Evolutionary conservation across 2,113 vertebrate species (phyloP).

Genomic region (Apteryx owenii): DNA sequence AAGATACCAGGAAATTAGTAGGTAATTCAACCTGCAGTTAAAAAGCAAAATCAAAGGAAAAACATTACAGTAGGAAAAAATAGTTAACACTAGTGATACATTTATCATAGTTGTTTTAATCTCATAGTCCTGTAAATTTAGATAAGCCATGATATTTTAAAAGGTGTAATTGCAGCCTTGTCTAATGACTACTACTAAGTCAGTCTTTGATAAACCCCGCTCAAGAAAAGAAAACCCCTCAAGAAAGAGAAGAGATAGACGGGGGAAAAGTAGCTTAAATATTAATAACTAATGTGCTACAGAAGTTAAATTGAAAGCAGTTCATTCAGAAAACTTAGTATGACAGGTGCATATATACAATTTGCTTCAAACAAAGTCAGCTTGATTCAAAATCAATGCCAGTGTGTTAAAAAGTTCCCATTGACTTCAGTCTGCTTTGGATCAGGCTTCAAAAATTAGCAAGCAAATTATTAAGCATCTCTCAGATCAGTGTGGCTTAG

Average conservation of each 20-base stretch:
- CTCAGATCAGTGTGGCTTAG: neutral
- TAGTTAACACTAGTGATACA: neutral
- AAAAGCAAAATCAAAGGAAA: conserved; percentile 14
- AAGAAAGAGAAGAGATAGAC: neutral
- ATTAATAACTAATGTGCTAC: neutral
- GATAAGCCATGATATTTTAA: neutral
- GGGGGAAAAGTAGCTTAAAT: neutral
- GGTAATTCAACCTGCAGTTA: neutral
- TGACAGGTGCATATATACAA: neutral
- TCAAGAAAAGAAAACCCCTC: neutral
- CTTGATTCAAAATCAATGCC: neutral
- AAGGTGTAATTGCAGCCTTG: neutral
- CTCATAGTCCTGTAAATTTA: neutral
- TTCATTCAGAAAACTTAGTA: neutral
- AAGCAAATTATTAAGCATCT: neutral
- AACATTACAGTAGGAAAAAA: neutral
- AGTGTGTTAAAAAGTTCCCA: neutral
- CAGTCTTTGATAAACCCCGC: neutral
- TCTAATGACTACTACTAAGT: neutral
- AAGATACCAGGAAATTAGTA: neutral
- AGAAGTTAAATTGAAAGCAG: neutral
- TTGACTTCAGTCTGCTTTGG: neutral
- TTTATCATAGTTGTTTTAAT: neutral
- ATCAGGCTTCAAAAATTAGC: neutral
- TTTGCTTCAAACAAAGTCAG: neutral